Evolutionary conservation across 1,140 invertebrate genomes (phyloP).

Genomic region (Drosophila gunungcola): DNA sequence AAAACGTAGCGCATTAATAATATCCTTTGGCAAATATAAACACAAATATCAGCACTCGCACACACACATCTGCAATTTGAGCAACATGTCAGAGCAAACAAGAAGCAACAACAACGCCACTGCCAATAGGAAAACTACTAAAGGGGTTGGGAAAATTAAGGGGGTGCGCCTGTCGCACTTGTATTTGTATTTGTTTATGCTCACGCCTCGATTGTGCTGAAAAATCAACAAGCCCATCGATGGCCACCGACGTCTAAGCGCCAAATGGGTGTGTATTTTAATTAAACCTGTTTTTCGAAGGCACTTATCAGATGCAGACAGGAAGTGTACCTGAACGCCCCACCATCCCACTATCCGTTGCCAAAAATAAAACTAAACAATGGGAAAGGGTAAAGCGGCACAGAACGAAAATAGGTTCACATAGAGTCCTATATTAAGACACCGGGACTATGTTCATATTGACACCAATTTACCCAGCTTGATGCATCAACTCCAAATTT

Average conservation of each 20-base stretch:
- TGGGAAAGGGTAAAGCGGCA: conserved; percentile 7
- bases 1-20: conserved; percentile 61
- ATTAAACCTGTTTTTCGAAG: conserved; percentile 75
- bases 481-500: too few species aligned
- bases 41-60: conserved; percentile 26
- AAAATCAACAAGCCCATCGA: conserved; percentile 74
- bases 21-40: conserved; percentile 54
- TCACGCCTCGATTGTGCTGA: conserved; percentile 78
- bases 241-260: conserved; percentile 58
- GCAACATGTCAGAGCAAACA: conserved; percentile 74
- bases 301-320: conserved; percentile 82
- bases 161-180: conserved; percentile 12
- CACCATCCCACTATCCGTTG: conserved; percentile 14
- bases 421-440: too few species aligned
- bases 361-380: conserved; percentile 33
- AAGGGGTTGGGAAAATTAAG: neutral
- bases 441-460: too few species aligned
- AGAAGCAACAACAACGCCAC: conserved; percentile 47
- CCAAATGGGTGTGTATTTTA: conserved; percentile 66
- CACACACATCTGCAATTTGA: conserved; percentile 56
- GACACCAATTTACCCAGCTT: too few species aligned
- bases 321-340: conserved; percentile 58
- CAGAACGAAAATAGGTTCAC: neutral
- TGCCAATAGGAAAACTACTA: conserved; percentile 36
- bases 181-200: conserved; percentile 74